Percentiles rank a stretch among this genome's conserved stretches.
Evolutionary conservation across 2,888 invertebrate genomes (phyloP).

Genomic region (Mesochorus sp.): DNA sequence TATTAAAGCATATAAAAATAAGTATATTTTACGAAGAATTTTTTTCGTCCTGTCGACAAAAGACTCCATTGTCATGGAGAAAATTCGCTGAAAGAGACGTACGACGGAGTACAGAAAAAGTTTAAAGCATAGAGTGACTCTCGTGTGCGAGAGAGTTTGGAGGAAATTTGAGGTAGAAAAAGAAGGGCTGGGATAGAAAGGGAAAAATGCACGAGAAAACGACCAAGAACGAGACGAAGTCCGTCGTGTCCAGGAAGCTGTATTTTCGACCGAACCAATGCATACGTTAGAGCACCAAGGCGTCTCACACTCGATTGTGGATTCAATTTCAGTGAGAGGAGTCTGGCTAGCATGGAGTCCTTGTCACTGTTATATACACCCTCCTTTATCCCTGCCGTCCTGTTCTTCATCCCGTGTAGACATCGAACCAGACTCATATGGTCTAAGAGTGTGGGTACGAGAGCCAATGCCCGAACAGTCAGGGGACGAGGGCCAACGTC

Average conservation of each 20-base stretch:
- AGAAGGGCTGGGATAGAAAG: neutral
- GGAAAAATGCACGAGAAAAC: constrained; percentile 16
- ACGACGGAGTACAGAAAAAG: constrained; percentile 24
- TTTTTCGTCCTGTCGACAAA: constrained; percentile 1
- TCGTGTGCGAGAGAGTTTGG: constrained; percentile 7
- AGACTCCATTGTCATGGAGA: constrained; percentile 33
- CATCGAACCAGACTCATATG: neutral
- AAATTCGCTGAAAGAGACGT: constrained; percentile 41
- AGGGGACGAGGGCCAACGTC: constrained; percentile 20
- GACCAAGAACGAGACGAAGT: constrained; percentile 39
- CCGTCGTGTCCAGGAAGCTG: constrained; percentile 36
- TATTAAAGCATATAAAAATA: constrained; percentile 1
- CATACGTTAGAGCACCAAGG: constrained; percentile 74
- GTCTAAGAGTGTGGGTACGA: too few relatives aligned
- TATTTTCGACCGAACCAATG: constrained; percentile 72
- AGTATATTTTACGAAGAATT: constrained; percentile 2
- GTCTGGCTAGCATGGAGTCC: constrained; percentile 67
- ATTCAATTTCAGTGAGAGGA: constrained; percentile 77
- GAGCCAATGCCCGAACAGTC: neutral
- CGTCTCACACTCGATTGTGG: constrained; percentile 73
- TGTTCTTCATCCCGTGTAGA: neutral
- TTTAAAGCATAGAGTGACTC: constrained; percentile 46
- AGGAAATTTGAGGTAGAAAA: neutral
- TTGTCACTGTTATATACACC: constrained; percentile 23
- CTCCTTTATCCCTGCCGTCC: constrained; percentile 25